These are phyloP conservation scores for Drosophila acutilabella DNA, from an alignment of 2,888 invertebrate species.

Conservation along the genomic window DNA sequence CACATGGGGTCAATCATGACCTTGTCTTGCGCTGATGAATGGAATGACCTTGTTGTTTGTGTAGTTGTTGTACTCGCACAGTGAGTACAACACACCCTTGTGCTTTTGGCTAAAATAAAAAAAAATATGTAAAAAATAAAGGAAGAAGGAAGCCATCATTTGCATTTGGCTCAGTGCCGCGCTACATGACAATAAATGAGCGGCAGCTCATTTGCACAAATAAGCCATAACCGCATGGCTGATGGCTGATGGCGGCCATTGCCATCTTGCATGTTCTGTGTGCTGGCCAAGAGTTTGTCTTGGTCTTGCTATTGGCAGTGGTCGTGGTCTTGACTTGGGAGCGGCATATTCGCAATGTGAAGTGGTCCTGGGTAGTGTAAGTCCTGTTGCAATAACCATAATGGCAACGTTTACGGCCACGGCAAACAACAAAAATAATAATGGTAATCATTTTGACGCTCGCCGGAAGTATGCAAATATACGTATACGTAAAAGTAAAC, in stretches of 20 bases:
- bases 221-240: slow-evolving; percentile 73
- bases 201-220: slow-evolving; percentile 79
- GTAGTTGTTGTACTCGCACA: slow-evolving; percentile 18
- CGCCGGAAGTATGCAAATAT: slow-evolving; percentile 80
- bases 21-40: slow-evolving; percentile 21
- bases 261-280: slow-evolving; percentile 29
- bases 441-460: slow-evolving; percentile 80
- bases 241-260: slow-evolving; percentile 61
- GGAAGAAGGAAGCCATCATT: slow-evolving; percentile 50
- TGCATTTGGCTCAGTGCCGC: slow-evolving; percentile 63
- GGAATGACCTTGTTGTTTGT: slow-evolving; percentile 53
- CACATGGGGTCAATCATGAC: slow-evolving; percentile 23
- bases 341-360: slow-evolving; percentile 29
- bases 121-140: neutral
- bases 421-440: slow-evolving; percentile 78
- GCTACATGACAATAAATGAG: slow-evolving; percentile 69
- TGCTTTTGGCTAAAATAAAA: slow-evolving; percentile 37
- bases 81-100: slow-evolving; percentile 7
- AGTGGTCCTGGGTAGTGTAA: slow-evolving; percentile 50
- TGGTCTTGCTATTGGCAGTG: neutral
- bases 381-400: slow-evolving; percentile 77
- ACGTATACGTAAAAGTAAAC: slow-evolving; percentile 5
- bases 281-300: slow-evolving; percentile 13
- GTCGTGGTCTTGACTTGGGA: slow-evolving; percentile 4
- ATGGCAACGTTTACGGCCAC: slow-evolving; percentile 79